Percentiles rank a stretch among this genome's conserved stretches.
phyloP scores from a whole-genome alignment of 2,888 invertebrate species.

The Sceliomorpha sp. region DNA sequence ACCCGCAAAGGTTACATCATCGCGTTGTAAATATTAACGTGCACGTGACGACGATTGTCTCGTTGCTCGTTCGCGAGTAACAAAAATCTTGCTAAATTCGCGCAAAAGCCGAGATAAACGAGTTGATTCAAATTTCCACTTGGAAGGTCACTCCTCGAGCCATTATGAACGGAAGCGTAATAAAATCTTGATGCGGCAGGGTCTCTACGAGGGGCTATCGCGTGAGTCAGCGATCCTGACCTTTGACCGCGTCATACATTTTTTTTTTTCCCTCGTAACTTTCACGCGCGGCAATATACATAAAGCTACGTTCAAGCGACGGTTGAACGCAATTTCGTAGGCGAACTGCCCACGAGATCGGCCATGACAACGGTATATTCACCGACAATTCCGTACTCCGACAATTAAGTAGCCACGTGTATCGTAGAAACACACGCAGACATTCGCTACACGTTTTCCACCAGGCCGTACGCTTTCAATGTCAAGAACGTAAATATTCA shows the following conservation, averaged over 20 bases:
- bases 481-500: constrained; percentile 54
- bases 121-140: constrained; percentile 19
- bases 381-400: constrained; percentile 43
- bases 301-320: constrained; percentile 31
- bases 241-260: constrained; percentile 34
- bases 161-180: constrained; percentile 34
- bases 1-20: too few relatives aligned
- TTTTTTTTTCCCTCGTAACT: constrained; percentile 48
- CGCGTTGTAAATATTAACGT: too few relatives aligned
- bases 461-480: constrained; percentile 49
- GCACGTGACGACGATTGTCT: too few relatives aligned
- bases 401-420: constrained; percentile 56
- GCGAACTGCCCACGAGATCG: constrained; percentile 52
- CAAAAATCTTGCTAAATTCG: neutral
- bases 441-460: constrained; percentile 52
- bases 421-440: constrained; percentile 45
- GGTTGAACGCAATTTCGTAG: constrained; percentile 53
- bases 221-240: constrained; percentile 49
- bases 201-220: constrained; percentile 42
- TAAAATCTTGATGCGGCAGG: constrained; percentile 40
- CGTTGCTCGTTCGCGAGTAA: too few relatives aligned
- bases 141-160: constrained; percentile 18
- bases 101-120: neutral
- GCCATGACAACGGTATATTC: constrained; percentile 56
- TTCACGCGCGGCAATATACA: constrained; percentile 49